phyloP scores from a whole-genome alignment of 2,888 invertebrate species.

The Orthonevra nobilis region DNA sequence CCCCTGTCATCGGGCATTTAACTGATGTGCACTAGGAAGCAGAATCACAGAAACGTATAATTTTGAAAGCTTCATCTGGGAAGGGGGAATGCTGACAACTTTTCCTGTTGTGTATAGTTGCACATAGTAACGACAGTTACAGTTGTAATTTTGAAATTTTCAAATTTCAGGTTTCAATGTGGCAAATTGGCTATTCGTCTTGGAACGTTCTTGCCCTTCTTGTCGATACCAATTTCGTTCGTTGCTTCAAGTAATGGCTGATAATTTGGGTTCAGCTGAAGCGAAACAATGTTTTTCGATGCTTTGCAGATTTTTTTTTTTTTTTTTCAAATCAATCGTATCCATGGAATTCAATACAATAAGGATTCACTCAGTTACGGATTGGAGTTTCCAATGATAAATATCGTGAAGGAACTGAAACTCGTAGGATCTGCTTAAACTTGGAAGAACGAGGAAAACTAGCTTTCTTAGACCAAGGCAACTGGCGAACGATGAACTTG shows the following conservation, averaged over 20 bases:
- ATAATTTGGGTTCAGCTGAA: slow-evolving; percentile 30
- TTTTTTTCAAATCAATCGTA: too few relatives aligned
- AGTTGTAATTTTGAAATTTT: slow-evolving; percentile 38
- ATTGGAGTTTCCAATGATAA: too few relatives aligned
- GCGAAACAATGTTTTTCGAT: slow-evolving; percentile 37
- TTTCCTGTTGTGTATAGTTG: slow-evolving; percentile 18
- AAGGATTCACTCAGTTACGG: too few relatives aligned
- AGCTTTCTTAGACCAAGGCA: too few relatives aligned
- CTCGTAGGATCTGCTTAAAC: neutral
- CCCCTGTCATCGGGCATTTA: slow-evolving; percentile 37
- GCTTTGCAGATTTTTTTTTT: too few relatives aligned
- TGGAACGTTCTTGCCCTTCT: slow-evolving; percentile 33
- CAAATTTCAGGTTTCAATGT: slow-evolving; percentile 57
- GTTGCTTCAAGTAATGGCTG: slow-evolving; percentile 40
- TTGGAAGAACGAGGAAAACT: too few relatives aligned
- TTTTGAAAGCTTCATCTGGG: slow-evolving; percentile 37
- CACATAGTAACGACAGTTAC: slow-evolving; percentile 12
- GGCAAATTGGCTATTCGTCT: slow-evolving; percentile 59
- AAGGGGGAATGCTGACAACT: slow-evolving; percentile 43
- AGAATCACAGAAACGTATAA: slow-evolving; percentile 12
- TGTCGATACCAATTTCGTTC: slow-evolving; percentile 29
- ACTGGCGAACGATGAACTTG: too few relatives aligned
- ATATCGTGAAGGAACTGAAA: too few relatives aligned
- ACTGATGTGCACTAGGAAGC: slow-evolving; percentile 8
- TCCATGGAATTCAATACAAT: too few relatives aligned